Conservation (phyloP, 2,113 vertebrate genomes). For the Microcebus tavaratra region DNA sequence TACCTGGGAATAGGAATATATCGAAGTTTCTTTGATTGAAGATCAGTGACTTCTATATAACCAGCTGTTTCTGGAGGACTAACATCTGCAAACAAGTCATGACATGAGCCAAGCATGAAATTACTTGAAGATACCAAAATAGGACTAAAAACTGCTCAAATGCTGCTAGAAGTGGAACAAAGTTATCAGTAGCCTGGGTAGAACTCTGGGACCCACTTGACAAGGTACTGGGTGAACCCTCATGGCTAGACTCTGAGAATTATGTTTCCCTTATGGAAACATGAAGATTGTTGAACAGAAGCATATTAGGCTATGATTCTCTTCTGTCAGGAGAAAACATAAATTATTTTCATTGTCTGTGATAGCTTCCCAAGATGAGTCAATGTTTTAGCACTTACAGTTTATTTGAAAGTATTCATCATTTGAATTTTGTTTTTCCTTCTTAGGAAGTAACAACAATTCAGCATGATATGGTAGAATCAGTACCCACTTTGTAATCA, state of each 20-base stretch:
- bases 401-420: conserved; percentile 15
- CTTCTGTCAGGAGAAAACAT: neutral
- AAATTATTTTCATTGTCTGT: neutral
- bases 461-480: neutral
- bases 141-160: neutral
- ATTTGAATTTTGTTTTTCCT: neutral
- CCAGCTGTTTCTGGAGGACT: conserved; percentile 91
- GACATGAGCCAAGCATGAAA: conserved; percentile 16
- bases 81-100: conserved; percentile 86
- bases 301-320: neutral
- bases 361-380: neutral
- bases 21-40: conserved; percentile 95
- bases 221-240: neutral
- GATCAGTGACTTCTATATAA: conserved; percentile 96
- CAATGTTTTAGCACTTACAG: neutral
- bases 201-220: neutral
- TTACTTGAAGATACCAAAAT: neutral
- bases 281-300: neutral
- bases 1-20: conserved; percentile 97
- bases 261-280: neutral
- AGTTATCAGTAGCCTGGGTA: neutral
- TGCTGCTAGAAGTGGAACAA: neutral
- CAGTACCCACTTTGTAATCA: neutral
- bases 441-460: neutral
- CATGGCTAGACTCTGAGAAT: neutral